A percentile compares a stretch with the other conserved stretches of the same genome.
Evolutionary conservation across 2,113 vertebrate species (phyloP).

Genomic region (Zeus faber): DNA sequence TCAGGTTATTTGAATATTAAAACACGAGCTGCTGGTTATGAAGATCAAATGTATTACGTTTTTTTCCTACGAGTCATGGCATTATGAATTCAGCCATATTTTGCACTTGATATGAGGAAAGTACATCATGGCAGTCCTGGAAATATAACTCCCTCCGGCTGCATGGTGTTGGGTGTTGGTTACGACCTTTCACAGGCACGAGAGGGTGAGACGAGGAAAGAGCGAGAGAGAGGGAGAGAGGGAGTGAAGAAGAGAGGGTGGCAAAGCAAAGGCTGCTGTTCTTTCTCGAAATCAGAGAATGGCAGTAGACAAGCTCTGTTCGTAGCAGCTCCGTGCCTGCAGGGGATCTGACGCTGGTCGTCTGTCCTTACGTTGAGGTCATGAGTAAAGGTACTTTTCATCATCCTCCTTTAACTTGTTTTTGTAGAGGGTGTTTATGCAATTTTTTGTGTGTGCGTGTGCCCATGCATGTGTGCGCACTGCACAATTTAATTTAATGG

Average conservation of each 20-base stretch:
- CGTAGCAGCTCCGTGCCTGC: too few relatives aligned
- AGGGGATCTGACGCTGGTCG: too few relatives aligned
- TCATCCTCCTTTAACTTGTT: too few relatives aligned
- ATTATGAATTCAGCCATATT: neutral
- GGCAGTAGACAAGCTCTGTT: too few relatives aligned
- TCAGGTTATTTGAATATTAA: too few relatives aligned
- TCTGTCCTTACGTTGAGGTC: too few relatives aligned
- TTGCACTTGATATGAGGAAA: neutral
- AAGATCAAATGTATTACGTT: neutral
- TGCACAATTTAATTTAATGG: too few relatives aligned
- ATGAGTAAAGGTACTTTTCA: too few relatives aligned
- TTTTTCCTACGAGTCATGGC: neutral
- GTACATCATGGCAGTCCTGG: conserved; percentile 3
- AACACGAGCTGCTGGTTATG: neutral
- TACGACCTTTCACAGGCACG: conserved; percentile 48
- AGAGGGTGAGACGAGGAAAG: neutral
- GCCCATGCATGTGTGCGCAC: too few relatives aligned
- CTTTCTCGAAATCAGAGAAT: neutral
- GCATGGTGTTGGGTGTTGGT: conserved; percentile 53
- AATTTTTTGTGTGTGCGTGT: too few relatives aligned
- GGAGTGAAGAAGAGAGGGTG: neutral
- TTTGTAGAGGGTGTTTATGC: too few relatives aligned
- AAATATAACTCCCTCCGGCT: conserved; percentile 38
- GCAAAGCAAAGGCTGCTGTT: neutral
- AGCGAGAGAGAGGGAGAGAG: neutral